phyloP scores from a whole-genome alignment of 2,113 vertebrate genomes.

The Plecotus auritus region DNA sequence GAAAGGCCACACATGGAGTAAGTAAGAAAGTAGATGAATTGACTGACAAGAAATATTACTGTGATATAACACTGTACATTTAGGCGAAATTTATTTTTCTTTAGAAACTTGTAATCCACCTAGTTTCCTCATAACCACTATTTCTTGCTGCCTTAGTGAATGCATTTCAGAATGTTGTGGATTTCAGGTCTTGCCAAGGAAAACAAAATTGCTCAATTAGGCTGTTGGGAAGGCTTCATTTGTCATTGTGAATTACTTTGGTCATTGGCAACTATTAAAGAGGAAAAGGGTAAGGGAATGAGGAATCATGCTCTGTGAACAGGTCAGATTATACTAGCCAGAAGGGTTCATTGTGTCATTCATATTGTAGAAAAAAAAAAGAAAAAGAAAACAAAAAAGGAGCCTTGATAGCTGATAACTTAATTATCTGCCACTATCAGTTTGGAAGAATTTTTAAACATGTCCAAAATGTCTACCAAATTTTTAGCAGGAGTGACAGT shows the following conservation, averaged over 20 bases:
- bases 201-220: constrained; percentile 77
- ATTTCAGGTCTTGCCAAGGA: constrained; percentile 67
- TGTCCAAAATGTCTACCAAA: constrained; percentile 82
- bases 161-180: constrained; percentile 41
- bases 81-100: background rate
- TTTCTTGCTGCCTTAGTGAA: constrained; percentile 47
- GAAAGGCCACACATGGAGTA: background rate
- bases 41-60: constrained; percentile 43
- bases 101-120: constrained; percentile 35
- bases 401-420: constrained; percentile 75
- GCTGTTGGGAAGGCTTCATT: constrained; percentile 69
- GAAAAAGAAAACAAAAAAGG: constrained; percentile 49
- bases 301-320: constrained; percentile 40
- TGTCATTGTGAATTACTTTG: constrained; percentile 74
- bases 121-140: constrained; percentile 30
- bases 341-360: constrained; percentile 69
- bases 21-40: background rate
- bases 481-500: constrained; percentile 79
- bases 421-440: constrained; percentile 83
- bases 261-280: constrained; percentile 61
- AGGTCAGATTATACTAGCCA: constrained; percentile 69
- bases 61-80: background rate
- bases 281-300: constrained; percentile 38
- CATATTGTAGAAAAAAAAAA: constrained; percentile 45
- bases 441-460: constrained; percentile 82